phyloP scores from a whole-genome alignment of 1,140 invertebrate genomes.

The Arion vulgaris region DNA sequence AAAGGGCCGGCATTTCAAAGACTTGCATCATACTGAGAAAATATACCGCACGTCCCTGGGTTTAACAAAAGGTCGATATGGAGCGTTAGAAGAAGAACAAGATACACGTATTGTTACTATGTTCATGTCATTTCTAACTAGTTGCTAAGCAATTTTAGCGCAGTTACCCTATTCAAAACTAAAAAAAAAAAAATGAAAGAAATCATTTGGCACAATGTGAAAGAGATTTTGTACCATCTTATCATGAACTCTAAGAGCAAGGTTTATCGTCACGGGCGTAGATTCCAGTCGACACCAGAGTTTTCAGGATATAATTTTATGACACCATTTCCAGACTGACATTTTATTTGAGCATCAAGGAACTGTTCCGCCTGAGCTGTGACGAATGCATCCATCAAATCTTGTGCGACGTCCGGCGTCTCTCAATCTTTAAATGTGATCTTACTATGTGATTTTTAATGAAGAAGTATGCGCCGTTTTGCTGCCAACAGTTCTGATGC shows the following conservation, averaged over 20 bases:
- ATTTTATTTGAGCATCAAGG: not conserved
- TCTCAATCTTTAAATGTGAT: not conserved
- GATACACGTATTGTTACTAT: too few relatives aligned
- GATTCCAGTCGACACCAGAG: not conserved
- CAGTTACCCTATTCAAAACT: too few relatives aligned
- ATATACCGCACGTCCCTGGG: too few relatives aligned
- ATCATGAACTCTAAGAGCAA: not conserved
- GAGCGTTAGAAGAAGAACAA: too few relatives aligned
- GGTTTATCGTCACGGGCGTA: not conserved
- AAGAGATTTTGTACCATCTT: too few relatives aligned
- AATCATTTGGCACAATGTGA: too few relatives aligned
- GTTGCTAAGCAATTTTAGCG: too few relatives aligned
- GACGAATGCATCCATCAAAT: constrained; percentile 10
- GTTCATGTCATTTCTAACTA: too few relatives aligned
- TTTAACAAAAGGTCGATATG: too few relatives aligned
- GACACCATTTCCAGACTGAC: not conserved
- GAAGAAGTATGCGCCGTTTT: not conserved
- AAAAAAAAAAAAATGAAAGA: too few relatives aligned
- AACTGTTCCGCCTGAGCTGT: not conserved
- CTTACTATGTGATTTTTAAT: not conserved
- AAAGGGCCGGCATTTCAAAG: too few relatives aligned
- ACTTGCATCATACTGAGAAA: too few relatives aligned
- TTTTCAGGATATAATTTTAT: not conserved
- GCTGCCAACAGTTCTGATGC: not conserved
- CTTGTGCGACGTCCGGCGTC: not conserved